Base-by-base conservation (phyloP, 2,888 invertebrate species). In the Xanthia icteritia region DNA sequence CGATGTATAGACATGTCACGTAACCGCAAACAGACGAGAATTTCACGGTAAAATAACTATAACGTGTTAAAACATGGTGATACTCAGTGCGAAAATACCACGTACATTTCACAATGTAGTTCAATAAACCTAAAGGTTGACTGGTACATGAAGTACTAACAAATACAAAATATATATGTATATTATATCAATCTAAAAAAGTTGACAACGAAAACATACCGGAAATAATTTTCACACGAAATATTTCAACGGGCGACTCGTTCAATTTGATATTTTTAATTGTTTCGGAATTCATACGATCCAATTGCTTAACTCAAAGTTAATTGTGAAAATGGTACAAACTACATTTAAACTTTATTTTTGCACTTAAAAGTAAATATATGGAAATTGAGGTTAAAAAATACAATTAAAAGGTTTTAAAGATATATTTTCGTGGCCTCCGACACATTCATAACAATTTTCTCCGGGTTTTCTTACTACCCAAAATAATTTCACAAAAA, bases 231-330 rank as follows among this genome's bases (percentile, higher is more conserved):
- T 42, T 31, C 27, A 17, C n/a, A 36, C 48, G 42, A 81, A 36
- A 36, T 51, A 65, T 58, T 70, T 48, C 42, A 45, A 23, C 42
- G 15, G 6, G 27, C 17, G 17, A 48, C 8, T 48, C 82, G 27
- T 65, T 78, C 76, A 27, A 58, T 51, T 65, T 82, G 76, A 58
- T 78, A 81, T 56, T 78, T 81, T 58, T 78, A 81, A 82, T 82
- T 82, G 64, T 45, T 76, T 51, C 48, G 5, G 42, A 75, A 75
- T 82, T 75, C 77, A 31, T 48, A 63, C 81, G 63, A 73, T 23
- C n/a, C 42, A 51, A 63, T 63, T 54, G 20, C 2, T 54, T 20
- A 54, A 51, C 51, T 51, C 27, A 51, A 61, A 75, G 60, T 48
- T 23, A 75, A 74, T 39, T 15, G 17, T 51, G 42, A 61, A 51